Base-by-base conservation (phyloP, 2,888 invertebrate species). In the Euphydryas editha region DNA sequence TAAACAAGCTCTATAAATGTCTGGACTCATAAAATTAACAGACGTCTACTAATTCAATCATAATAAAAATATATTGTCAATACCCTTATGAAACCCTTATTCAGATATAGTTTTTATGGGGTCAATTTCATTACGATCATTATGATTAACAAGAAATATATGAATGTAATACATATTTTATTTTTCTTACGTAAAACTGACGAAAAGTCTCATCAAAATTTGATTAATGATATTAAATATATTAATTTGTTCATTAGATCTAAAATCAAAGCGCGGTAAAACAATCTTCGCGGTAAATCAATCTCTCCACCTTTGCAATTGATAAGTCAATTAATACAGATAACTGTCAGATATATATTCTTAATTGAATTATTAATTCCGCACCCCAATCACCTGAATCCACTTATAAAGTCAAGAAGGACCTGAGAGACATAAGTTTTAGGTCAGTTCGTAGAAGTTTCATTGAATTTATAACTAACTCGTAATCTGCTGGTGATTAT, bases 41-140 rank as follows among this genome's bases (percentile, higher is more conserved):
- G 57, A 21, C 24, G 36, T 46, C 30, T n/a, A 13, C 36, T 60
- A 60, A 63, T 64, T 44, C 56, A 51, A 67, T 67, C 60, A 60
- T 60, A 51, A 63, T 67, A 67, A 67, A 54, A 30, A 36, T n/a
- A 54, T 54, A 54, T 36, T 11, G 24, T 51, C 15, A 13, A 49
- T 21, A 51, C 24, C 15, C 6, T 51, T 24, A n/a, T n/a, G 8
- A 0, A 24, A 0, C 7, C 4, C 24, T 21, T 6, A 4, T 51
- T 51, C n/a, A 51, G 18, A 49, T 13, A 21, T 5, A 11, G n/a
- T n/a, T n/a, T 30, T 30, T 2, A 30, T 30, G 30, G 30, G 30
- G 30, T 30, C 8, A 30, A 4, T 30, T 30, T 30, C 5, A 30
- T 30, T 2, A 30, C 6, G 0, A 0, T 30, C 1, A 30, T 30